Base-by-base conservation (phyloP, 2,888 invertebrate genomes). In the Trypoxylon attenuatum region DNA sequence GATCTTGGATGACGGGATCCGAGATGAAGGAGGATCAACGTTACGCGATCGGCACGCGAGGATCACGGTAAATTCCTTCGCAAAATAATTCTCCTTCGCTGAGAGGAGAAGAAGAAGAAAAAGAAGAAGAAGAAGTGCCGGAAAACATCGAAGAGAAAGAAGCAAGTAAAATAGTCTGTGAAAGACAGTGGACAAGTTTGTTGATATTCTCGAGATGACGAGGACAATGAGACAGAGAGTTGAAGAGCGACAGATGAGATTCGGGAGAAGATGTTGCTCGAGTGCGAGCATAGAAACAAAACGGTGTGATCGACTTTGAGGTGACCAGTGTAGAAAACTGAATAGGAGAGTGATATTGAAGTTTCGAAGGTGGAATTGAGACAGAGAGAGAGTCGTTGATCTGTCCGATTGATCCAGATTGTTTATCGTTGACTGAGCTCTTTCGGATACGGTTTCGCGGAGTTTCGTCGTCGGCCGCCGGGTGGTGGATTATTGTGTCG, bases 61-160 rank as follows among this genome's bases (percentile, higher is more conserved):
- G 52, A 39, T 8, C 15, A 8, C 49, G 59, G 19, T 59, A 47
- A 49, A 57, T 1, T 16, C 10, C 25, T 33, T 18, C 18, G 8
- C 23, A 23, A 15, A 18, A 41, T 6, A 41, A 10, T 13, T 41
- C 8, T 41, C 5, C 6, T 18, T 2, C 4, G 41, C 6, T 1
- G 1, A 19, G 19, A 18, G 41, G 5, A 41, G 18, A 41, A 18
- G 16, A 2, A 10, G 2, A 8, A 18, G 6, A 22, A n/a, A n/a
- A n/a, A n/a, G n/a, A 33, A 39, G 52, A 58, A 15, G 49, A 27
- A 46, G 29, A 54, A 51, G n/a, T 33, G 51, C 27, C 42, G 54
- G 55, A 50, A 52, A 15, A 46, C 58, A 50, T 62, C 57, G 47
- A 33, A 18, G 46, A n/a, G n/a, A n/a, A n/a, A n/a, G n/a, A n/a